phyloP scores from a whole-genome alignment of 2,113 vertebrate genomes.

The Electrona antarctica region DNA sequence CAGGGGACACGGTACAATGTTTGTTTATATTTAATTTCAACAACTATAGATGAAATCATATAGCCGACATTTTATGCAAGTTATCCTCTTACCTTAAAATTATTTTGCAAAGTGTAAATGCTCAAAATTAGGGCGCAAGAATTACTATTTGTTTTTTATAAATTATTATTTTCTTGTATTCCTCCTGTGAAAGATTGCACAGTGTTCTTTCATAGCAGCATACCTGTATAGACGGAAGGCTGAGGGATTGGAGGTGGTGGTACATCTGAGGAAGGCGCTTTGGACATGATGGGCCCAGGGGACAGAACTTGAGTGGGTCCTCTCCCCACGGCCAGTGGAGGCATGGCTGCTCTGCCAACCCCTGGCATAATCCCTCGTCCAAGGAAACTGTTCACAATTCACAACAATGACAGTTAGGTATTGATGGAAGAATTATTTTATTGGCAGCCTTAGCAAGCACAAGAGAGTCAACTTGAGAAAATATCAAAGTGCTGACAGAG shows the following conservation, averaged over 20 bases:
- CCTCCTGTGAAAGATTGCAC: too few relatives aligned
- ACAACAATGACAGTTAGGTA: not conserved
- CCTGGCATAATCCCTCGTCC: conserved; percentile 49
- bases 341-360: conserved; percentile 49
- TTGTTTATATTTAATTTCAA: too few relatives aligned
- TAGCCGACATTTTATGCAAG: too few relatives aligned
- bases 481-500: not conserved
- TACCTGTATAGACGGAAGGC: conserved; percentile 28
- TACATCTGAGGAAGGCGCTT: not conserved
- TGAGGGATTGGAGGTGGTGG: not conserved
- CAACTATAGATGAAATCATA: too few relatives aligned
- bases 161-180: too few relatives aligned
- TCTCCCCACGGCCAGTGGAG: conserved; percentile 51
- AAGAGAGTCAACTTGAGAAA: not conserved
- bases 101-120: not conserved
- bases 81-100: too few relatives aligned
- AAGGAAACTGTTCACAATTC: conserved; percentile 52
- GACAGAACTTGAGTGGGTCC: conserved; percentile 28
- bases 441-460: too few relatives aligned
- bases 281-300: conserved; percentile 1
- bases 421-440: not conserved
- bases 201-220: too few relatives aligned
- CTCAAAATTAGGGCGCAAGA: not conserved
- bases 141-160: too few relatives aligned
- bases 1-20: too few relatives aligned